A percentile compares a stretch with the other conserved stretches of the same genome.
phyloP scores from a whole-genome alignment of 30 jellyfish, hydroid and myxozoan genomes.

The Turritopsis rubra region DNA sequence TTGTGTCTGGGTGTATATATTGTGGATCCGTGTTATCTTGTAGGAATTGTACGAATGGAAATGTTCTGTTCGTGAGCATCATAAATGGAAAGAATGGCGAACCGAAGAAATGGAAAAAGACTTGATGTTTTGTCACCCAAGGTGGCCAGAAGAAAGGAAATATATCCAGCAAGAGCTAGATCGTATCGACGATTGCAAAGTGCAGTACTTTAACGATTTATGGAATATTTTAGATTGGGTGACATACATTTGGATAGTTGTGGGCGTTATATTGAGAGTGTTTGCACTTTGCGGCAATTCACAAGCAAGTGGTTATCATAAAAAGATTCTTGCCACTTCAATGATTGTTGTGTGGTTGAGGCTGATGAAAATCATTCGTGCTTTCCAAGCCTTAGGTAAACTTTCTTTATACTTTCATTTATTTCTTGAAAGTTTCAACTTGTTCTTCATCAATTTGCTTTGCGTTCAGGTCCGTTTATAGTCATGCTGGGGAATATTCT shows the following conservation, averaged over 20 bases:
- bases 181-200: slow-evolving; percentile 43
- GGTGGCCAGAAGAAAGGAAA: slow-evolving; percentile 95
- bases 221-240: slow-evolving; percentile 95
- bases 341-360: slow-evolving; percentile 82
- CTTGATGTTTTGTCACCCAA: slow-evolving; percentile 79
- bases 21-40: background rate
- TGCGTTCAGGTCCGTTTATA: slow-evolving; percentile 89
- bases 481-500: slow-evolving; percentile 93
- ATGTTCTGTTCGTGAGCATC: slow-evolving; percentile 53
- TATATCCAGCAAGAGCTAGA: slow-evolving; percentile 68
- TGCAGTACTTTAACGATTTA: slow-evolving; percentile 69
- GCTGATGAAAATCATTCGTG: slow-evolving; percentile 67
- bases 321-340: slow-evolving; percentile 70
- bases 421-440: too few species aligned
- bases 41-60: slow-evolving; percentile 88
- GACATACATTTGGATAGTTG: slow-evolving; percentile 62
- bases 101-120: slow-evolving; percentile 57
- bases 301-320: slow-evolving; percentile 49
- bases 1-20: background rate
- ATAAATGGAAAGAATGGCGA: slow-evolving; percentile 69
- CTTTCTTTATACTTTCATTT: background rate
- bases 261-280: slow-evolving; percentile 55
- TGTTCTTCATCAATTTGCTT: too few species aligned
- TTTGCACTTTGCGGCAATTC: slow-evolving; percentile 51
- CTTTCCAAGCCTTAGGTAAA: slow-evolving; percentile 70